phyloP scores from a whole-genome alignment of 2,797 vertebrate genomes.

The Agapornis canus region DNA sequence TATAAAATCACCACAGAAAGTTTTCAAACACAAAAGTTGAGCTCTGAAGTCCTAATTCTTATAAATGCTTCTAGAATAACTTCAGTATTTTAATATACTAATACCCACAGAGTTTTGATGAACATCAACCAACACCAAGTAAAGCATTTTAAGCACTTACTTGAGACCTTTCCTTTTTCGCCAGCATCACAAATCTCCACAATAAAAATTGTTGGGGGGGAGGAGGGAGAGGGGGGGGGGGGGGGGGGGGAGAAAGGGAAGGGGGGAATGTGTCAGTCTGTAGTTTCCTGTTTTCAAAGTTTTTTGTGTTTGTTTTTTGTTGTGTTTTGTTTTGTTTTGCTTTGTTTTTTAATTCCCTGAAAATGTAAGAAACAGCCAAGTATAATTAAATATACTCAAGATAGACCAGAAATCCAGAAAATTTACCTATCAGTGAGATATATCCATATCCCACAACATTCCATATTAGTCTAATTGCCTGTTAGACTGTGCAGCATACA shows the following conservation, averaged over 20 bases:
- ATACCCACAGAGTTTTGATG: not conserved
- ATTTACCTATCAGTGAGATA: not conserved
- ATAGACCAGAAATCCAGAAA: not conserved
- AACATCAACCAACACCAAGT: not conserved
- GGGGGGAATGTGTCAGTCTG: not conserved
- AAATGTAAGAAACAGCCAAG: not conserved
- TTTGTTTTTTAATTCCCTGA: no score
- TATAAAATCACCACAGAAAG: not conserved
- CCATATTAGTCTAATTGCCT: not conserved
- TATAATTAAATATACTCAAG: not conserved
- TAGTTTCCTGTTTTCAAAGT: not conserved
- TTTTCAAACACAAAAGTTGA: not conserved
- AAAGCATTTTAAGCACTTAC: not conserved
- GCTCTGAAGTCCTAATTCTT: not conserved
- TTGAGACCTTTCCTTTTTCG: not conserved
- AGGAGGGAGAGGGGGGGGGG: no score
- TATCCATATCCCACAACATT: not conserved
- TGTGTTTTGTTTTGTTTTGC: no score
- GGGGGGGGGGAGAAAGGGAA: no score
- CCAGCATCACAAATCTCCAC: not conserved
- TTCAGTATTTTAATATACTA: not conserved
- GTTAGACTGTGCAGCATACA: not conserved
- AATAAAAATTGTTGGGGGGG: not conserved
- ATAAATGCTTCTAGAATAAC: not conserved
- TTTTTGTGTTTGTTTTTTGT: not conserved